Base-by-base conservation (phyloP, 2,113 vertebrate genomes). In the Seriola aureovittata region DNA sequence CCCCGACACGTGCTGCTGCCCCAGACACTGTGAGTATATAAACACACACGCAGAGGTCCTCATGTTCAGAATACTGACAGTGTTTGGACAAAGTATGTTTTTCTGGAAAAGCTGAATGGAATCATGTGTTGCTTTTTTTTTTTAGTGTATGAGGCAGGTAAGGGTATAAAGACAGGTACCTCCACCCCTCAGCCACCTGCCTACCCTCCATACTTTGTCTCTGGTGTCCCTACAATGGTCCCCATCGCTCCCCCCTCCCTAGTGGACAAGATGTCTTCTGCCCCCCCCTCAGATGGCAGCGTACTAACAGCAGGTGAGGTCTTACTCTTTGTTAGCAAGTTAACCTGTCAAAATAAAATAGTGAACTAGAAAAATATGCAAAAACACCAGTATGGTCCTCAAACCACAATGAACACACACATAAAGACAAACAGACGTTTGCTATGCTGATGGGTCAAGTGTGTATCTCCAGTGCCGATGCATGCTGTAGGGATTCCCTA, bases 1-100 rank as follows among this genome's bases (percentile, higher is more conserved):
- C 87, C 97, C 97, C 0, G 97, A 98, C 65, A 96, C 97, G 3
- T 99, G 98, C 96, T 99, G 98, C 95, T 99, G 98, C 93, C 98
- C 98, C 2, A 94, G 96, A 85, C 98, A 97, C 3, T 1, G 98
- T 99, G 94, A 98, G 97, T 96, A 74, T 96, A 74, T 6, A 14
- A 63, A 68, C 82, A 72, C n/a, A 82, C 46, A 82, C 57, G 54
- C 25, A 42, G n/a, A 64, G 13, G 29, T 21, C 23, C 42, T 42
- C 16, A 55, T 0, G 16, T 59, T 25, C 8, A 29, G 32, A 63
- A 52, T 44, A 54, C 12, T 42, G 40, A 58, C 21, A 54, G 0
- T 16, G 8, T 38, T 25, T 54, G 4, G 17, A 25, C 9, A 0
- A 62, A 29, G 4, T 8, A 8, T 52, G 13, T 40, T 55, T 68